phyloP scores from a whole-genome alignment of 1,140 invertebrate species.

The Globodera rostochiensis region DNA sequence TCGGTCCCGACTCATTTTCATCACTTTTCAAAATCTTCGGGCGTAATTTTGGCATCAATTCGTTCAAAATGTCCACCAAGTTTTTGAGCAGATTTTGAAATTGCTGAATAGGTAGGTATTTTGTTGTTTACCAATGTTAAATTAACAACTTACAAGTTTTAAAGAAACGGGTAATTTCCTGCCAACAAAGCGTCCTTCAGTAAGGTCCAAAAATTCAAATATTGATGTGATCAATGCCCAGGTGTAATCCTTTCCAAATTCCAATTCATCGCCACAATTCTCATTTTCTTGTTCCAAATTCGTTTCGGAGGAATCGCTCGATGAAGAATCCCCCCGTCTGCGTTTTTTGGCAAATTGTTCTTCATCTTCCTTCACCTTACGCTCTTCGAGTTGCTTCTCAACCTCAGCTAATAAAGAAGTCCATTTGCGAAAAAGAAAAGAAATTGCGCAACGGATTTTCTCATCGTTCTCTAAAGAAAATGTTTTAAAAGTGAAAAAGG shows the following conservation, averaged over 20 bases:
- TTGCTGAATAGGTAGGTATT: slow-evolving; percentile 26
- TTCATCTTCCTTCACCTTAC: slow-evolving; percentile 16
- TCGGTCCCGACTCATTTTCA: not conserved
- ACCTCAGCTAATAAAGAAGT: slow-evolving; percentile 19
- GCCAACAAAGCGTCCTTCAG: slow-evolving; percentile 3
- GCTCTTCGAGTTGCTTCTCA: not conserved
- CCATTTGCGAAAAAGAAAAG: slow-evolving; percentile 25
- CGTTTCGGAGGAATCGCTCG: not conserved
- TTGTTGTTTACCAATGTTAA: not conserved
- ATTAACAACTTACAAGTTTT: slow-evolving; percentile 16
- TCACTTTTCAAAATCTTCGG: slow-evolving; percentile 4
- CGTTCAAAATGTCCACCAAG: slow-evolving; percentile 26
- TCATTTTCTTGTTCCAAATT: not conserved
- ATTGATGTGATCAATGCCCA: slow-evolving; percentile 14
- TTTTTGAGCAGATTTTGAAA: slow-evolving; percentile 29
- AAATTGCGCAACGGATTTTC: slow-evolving; percentile 18
- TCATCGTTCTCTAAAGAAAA: slow-evolving; percentile 19
- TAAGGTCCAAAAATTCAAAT: slow-evolving; percentile 12
- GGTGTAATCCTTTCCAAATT: not conserved
- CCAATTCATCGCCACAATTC: not conserved
- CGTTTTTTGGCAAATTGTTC: slow-evolving; percentile 16
- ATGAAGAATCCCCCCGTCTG: slow-evolving; percentile 1
- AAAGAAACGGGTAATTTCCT: slow-evolving; percentile 24
- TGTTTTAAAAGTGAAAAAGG: not conserved
- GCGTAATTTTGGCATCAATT: slow-evolving; percentile 11